A percentile compares a stretch with the other conserved stretches of the same genome.
Conservation (phyloP, 2,797 vertebrate genomes). For the Melanitta fusca region DNA sequence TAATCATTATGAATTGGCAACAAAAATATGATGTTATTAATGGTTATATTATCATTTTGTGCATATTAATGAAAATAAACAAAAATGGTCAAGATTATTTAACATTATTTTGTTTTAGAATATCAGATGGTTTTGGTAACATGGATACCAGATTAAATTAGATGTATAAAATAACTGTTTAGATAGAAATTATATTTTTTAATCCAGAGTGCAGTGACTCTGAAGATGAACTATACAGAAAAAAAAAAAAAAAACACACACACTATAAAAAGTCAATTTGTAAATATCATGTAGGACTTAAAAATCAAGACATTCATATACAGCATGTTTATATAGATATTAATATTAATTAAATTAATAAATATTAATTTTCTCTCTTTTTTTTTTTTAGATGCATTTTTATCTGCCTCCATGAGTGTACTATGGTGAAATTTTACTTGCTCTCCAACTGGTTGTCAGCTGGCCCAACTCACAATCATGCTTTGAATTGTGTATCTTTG, state of each 20-base stretch:
- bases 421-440: background rate
- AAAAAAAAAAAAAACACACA: background rate
- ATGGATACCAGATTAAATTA: background rate
- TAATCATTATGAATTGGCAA: constrained; percentile 10
- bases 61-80: background rate
- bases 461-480: background rate
- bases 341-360: too few relatives aligned
- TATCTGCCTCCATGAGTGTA: background rate
- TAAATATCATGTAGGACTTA: background rate
- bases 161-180: background rate
- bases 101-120: background rate
- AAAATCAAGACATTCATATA: background rate
- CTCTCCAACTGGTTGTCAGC: background rate
- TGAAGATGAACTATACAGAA: background rate
- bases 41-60: background rate
- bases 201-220: background rate
- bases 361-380: background rate
- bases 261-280: background rate
- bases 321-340: background rate
- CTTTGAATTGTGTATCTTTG: background rate
- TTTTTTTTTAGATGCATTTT: background rate
- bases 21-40: background rate
- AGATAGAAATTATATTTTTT: background rate
- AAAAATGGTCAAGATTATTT: background rate
- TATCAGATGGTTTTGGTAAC: background rate